A percentile compares a stretch with the other conserved stretches of the same genome.
phyloP scores from a whole-genome alignment of 2,113 vertebrate genomes.

The Cichladusa arquata region DNA sequence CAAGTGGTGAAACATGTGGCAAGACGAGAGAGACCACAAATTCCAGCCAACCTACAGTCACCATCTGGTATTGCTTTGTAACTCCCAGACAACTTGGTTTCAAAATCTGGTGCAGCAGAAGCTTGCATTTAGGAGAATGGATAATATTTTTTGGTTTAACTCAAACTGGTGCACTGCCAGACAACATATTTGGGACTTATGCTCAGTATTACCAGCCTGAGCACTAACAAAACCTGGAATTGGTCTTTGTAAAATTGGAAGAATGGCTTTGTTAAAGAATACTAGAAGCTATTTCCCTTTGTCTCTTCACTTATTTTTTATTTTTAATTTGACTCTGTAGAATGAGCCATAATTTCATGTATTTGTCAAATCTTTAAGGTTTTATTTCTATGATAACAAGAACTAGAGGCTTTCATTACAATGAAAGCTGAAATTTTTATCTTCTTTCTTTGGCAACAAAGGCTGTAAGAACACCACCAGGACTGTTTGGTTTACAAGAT shows the following conservation, averaged over 20 bases:
- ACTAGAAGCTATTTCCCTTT: not conserved
- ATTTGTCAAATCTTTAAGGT: not conserved
- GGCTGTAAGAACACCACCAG: not conserved
- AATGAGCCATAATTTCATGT: not conserved
- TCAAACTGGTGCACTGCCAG: not conserved
- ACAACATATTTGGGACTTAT: not conserved
- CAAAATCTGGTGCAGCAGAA: not conserved
- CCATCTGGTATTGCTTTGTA: constrained; percentile 28
- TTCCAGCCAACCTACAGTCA: not conserved
- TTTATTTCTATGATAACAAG: not conserved
- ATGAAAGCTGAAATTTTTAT: not conserved
- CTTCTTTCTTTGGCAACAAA: not conserved
- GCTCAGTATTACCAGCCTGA: not conserved
- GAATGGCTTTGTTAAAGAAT: not conserved
- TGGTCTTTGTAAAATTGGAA: not conserved
- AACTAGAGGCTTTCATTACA: not conserved
- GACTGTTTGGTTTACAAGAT: not conserved
- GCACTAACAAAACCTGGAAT: not conserved
- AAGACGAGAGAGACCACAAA: not conserved
- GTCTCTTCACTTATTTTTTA: not conserved
- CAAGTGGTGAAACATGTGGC: constrained; percentile 33
- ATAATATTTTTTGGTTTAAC: not conserved
- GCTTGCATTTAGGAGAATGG: not conserved
- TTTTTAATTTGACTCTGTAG: not conserved
- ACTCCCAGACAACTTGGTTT: not conserved